Conservation (phyloP, 2,888 invertebrate genomes). For the Nemotelus pantherinus region DNA sequence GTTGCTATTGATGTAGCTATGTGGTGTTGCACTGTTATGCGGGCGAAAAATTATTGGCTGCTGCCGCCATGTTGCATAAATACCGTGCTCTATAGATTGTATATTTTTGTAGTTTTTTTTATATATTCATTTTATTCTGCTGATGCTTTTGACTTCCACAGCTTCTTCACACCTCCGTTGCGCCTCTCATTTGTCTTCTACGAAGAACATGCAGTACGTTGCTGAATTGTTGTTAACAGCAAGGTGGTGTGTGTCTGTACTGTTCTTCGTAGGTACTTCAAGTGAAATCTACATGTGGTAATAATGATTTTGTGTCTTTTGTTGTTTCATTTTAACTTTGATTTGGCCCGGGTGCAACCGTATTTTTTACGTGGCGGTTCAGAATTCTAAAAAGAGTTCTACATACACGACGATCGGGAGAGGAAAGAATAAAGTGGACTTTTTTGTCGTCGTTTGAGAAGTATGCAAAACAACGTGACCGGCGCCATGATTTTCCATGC, state of each 20-base stretch:
- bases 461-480: too few relatives aligned
- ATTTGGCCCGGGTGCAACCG: too few relatives aligned
- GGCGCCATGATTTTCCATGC: too few relatives aligned
- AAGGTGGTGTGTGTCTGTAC: not conserved
- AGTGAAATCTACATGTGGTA: slow-evolving; percentile 27
- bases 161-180: slow-evolving; percentile 1
- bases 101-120: not conserved
- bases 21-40: not conserved
- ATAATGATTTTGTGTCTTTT: not conserved
- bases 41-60: slow-evolving; percentile 20
- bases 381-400: too few relatives aligned
- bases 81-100: not conserved
- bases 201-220: not conserved
- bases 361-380: too few relatives aligned
- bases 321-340: too few relatives aligned
- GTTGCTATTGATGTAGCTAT: too few relatives aligned
- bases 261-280: not conserved
- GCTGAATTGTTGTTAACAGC: not conserved
- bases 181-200: not conserved
- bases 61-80: slow-evolving; percentile 23
- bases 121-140: not conserved
- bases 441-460: too few relatives aligned
- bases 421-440: too few relatives aligned
- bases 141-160: not conserved
- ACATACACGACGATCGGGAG: too few relatives aligned